A percentile compares a stretch with the other conserved stretches of the same genome.
Evolutionary conservation across 2,888 invertebrate species (phyloP).

Genomic region (Himalopsyche tibetana): DNA sequence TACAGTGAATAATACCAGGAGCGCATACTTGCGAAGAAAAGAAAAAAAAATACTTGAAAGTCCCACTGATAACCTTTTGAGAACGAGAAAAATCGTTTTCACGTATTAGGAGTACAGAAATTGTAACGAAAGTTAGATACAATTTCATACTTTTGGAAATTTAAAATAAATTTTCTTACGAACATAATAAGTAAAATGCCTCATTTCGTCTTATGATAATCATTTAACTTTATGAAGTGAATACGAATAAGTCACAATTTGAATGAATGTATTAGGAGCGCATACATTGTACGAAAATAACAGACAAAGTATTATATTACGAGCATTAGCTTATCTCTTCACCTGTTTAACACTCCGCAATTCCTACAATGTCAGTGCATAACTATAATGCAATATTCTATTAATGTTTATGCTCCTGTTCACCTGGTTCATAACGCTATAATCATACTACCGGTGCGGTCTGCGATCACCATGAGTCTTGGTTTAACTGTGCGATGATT

Average conservation of each 20-base stretch:
- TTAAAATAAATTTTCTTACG: too few relatives aligned
- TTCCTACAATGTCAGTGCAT: slow-evolving; percentile 10
- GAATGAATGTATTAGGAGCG: too few relatives aligned
- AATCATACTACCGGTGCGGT: slow-evolving; percentile 29
- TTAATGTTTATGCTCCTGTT: slow-evolving; percentile 26
- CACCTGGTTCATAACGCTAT: slow-evolving; percentile 14
- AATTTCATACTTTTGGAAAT: too few relatives aligned
- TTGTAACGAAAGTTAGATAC: background rate
- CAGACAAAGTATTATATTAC: background rate
- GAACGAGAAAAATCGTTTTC: background rate
- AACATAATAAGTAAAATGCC: too few relatives aligned
- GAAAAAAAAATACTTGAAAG: too few relatives aligned
- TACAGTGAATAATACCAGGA: too few relatives aligned
- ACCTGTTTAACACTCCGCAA: slow-evolving; percentile 6
- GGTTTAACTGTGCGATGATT: background rate
- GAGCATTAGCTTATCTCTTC: background rate
- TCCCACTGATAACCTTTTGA: too few relatives aligned
- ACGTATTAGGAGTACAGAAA: background rate
- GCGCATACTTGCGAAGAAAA: too few relatives aligned
- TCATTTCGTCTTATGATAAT: too few relatives aligned
- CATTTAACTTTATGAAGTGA: too few relatives aligned
- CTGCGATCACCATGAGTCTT: background rate
- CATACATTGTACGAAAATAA: too few relatives aligned
- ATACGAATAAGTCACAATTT: too few relatives aligned
- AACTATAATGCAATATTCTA: background rate